These are phyloP conservation scores for Rhodeus uyekii DNA, from an alignment of 2,797 vertebrate species.

Conservation along the genomic window DNA sequence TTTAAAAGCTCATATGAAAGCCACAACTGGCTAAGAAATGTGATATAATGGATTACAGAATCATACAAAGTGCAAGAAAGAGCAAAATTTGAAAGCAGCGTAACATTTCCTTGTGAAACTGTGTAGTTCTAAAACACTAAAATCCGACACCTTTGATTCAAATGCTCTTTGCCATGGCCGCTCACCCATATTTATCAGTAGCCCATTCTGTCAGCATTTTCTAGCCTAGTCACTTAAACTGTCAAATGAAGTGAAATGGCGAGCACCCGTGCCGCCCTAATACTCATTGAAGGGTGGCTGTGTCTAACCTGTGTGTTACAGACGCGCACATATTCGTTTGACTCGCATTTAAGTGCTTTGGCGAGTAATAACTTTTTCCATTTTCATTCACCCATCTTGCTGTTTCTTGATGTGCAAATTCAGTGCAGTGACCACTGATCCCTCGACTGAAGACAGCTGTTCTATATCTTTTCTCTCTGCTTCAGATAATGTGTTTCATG, in stretches of 20 bases:
- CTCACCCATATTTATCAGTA: conserved; percentile 20
- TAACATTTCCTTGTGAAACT: background rate
- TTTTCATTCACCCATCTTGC: conserved; percentile 25
- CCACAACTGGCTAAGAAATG: background rate
- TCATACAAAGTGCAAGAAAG: background rate
- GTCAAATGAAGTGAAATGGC: conserved; percentile 35
- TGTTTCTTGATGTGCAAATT: conserved; percentile 44
- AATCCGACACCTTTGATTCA: conserved; percentile 23
- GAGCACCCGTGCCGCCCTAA: background rate
- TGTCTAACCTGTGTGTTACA: conserved; percentile 28
- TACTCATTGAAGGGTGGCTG: conserved; percentile 25
- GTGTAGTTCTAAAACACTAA: background rate
- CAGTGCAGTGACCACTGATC: conserved; percentile 15
- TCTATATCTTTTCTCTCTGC: conserved; percentile 34
- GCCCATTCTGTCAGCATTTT: conserved; percentile 33
- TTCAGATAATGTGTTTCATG: conserved; percentile 50
- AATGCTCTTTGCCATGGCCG: background rate
- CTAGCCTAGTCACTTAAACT: conserved; percentile 47
- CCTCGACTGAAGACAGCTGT: conserved; percentile 12
- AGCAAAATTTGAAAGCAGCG: background rate
- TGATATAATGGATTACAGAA: background rate
- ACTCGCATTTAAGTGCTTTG: conserved; percentile 2
- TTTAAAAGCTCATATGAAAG: background rate
- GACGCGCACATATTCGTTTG: conserved; percentile 7
- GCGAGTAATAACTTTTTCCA: conserved; percentile 41